Base-by-base conservation (phyloP, 2,888 invertebrate genomes). In the Carterocephalus palaemon region DNA sequence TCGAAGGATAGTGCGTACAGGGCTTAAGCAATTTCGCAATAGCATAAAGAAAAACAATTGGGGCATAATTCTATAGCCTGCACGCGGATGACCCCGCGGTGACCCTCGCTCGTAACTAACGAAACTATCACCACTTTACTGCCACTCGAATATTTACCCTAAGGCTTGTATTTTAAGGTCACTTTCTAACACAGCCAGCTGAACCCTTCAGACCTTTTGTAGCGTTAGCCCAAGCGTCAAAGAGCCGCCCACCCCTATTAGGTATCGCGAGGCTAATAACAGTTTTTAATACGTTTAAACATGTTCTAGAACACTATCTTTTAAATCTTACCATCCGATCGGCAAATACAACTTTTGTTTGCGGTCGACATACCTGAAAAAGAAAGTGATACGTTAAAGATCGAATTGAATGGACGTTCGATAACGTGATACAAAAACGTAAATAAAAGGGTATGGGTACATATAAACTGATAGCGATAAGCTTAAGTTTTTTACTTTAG, bases 31-130 rank as follows among this genome's bases (percentile, higher is more conserved):
- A 36, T 36, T 28, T 36, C 28, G 63, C 66, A 58, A 64, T 67
- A 65, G 66, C 47, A 49, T 68, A 68, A 67, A 64, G 62, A 67
- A 68, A 76, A 75, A 82, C 81, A 81, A 82, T 82, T 78, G 81
- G 70, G 70, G 72, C 73, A 77, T 78, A 79, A 76, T 76, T 79
- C 74, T 73, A 74, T 70, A 65, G 61, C 62, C 64, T 61, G 58
- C 56, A 59, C 64, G 63, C 62, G 60, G 56, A 51, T 57, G 64
- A 62, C 57, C 60, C 52, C 49, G 42, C 53, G 50, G 53, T 59
- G 65, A 63, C 60, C 60, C 60, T 12, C 8, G 28, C 10, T 24
- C 43, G 20, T 36, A 34, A 34, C 49, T 46, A 46, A 49, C 47
- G 34, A 41, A 49, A 40, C 36, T 43, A 49, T 36, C 36, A 24